Conservation (phyloP, 2,113 vertebrate species). For the Acrocephalus kingi region DNA sequence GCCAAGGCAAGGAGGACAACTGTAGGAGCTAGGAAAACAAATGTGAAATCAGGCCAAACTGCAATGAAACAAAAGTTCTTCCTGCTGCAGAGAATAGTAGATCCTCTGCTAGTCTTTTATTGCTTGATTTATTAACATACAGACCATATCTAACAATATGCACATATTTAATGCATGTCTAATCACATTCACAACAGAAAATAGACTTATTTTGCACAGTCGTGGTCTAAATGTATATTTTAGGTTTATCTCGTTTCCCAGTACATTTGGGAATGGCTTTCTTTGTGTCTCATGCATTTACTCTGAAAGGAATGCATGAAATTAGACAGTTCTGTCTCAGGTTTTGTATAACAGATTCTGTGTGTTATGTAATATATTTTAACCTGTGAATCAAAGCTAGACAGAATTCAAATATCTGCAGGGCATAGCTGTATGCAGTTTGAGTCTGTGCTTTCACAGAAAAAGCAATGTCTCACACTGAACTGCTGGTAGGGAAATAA, state of each 20-base stretch:
- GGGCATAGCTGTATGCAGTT: neutral
- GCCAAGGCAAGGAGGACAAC: neutral
- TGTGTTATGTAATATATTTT: neutral
- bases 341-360: neutral
- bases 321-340: neutral
- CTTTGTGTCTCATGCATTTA: neutral
- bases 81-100: neutral
- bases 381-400: slow-evolving; percentile 8
- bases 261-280: neutral
- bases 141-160: neutral
- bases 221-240: neutral
- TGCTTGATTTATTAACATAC: neutral
- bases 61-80: neutral
- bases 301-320: neutral
- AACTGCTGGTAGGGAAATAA: neutral
- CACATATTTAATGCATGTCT: neutral
- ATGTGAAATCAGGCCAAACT: neutral
- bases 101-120: neutral
- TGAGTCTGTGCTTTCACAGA: neutral
- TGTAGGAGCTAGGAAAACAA: neutral
- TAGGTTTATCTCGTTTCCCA: neutral
- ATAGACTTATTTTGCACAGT: neutral
- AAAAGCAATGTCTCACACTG: neutral
- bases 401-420: neutral
- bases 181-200: neutral